Base-by-base conservation (phyloP, 1,140 invertebrate genomes). In the Atta cephalotes region DNA sequence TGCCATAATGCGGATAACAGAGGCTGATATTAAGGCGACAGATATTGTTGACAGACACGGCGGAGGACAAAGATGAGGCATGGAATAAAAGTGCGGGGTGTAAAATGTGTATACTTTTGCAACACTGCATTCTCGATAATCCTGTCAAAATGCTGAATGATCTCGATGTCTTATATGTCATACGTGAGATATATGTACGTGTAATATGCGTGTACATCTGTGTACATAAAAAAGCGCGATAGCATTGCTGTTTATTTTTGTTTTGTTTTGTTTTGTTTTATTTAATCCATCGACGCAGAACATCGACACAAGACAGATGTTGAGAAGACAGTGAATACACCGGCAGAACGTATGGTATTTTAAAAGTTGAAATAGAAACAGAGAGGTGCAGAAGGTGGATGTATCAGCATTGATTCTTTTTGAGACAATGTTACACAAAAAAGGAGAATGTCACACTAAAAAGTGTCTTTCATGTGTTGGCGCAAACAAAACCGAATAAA, bases 11-110 rank as follows among this genome's bases (percentile, higher is more conserved):
- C 86, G 76, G 74, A 31, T 58, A 70, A 89, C 66, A 68, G 76
- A 90, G 71, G 82, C 85, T 71, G 65, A 74, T 51, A 51, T 90
- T 90, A 14, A 85, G 76, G 87, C 89, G 87, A 90, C 87, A 85
- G 70, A 90, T 53, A 85, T 18, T 71, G 70, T 80, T 65, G 80
- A 63, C 60, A 79, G 77, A 65, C 56, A 88, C 25, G 62, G 86
- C 45, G 58, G 58, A 49, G 58, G 66, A 76, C 18, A 76, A 60
- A 76, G 56, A 76, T 88, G 2, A 74, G 58, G 72, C 81, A 28
- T 71, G 70, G 58, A 58, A 25, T 39, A 21, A 60, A 82, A 82
- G 56, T 74, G 80, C 56, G 25, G 51, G 39, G 49, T 72, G 49
- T 72, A n/a, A 76, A 25, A 25, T 58, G 53, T 72, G 12, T 62